Evolutionary conservation across 2,888 invertebrate genomes (phyloP), one percentile per base, ranked within the genome.

Genomic region (Eucera pruinosa): DNA sequence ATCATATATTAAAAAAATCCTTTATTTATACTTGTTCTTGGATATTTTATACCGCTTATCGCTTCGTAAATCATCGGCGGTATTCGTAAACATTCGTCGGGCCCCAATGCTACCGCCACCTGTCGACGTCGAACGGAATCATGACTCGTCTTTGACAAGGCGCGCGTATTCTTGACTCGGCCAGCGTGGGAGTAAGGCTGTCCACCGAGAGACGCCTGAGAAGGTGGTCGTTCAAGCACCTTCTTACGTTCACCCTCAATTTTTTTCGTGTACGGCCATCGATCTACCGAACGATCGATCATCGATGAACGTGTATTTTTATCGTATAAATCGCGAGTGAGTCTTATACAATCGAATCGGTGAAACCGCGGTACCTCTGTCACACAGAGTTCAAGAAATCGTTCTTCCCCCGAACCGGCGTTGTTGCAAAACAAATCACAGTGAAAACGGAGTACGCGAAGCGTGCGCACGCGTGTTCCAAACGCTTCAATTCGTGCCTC

Each of bases 171-270:
- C 92, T 88, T 86, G 86, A 88, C 87, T 88, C 86, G 88, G 81
- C 90, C 87, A 86, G 90, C 91, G 91, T 90, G 89, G 89, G 90
- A 91, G 91, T 90, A 88, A 85, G 89, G 86, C 74, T 85, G 84
- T 84, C 83, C 84, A 82, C 84, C 50, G 85, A 77, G 76, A 85
- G 84, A 88, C 88, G 84, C 83, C 85, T 64, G 78, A 20, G 84
- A 83, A 80, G 82, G 85, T 86, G 81, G 72, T 79, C 85, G 80
- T 68, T 73, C 74, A 62, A 57, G 30, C 66, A 45, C 68, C 55
- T 69, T 68, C 75, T 71, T 66, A 36, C 55, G 33, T 47, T 25
- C 9, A 27, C 48, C 2, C n/a, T 1, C 27, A 30, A 27, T 5
- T 13, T 23, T 60, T 45, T 7, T 43, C 62, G 61, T 41, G 30